phyloP scores from a whole-genome alignment of 2,888 invertebrate species.

The Lepidocyrtoides sp. region DNA sequence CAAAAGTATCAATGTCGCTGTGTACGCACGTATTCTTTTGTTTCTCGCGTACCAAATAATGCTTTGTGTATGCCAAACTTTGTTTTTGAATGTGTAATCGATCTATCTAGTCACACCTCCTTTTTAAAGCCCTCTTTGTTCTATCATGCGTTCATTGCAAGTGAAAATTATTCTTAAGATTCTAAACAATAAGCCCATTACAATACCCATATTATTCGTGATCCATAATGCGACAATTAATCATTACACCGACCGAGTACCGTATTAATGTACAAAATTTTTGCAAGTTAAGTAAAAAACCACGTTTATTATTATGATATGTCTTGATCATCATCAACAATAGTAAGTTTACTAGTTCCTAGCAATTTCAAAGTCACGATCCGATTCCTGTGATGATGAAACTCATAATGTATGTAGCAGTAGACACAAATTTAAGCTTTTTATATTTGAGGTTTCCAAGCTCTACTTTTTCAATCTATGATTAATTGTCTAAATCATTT shows the following conservation, averaged over 20 bases:
- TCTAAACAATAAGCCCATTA: conserved; percentile 44
- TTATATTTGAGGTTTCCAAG: not conserved
- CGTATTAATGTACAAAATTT: conserved; percentile 22
- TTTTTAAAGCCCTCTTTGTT: conserved; percentile 62
- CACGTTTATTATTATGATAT: not conserved
- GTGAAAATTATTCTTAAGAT: conserved; percentile 18
- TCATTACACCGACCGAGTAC: not conserved
- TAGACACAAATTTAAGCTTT: no score
- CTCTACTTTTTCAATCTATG: not conserved
- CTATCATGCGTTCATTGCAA: conserved; percentile 55
- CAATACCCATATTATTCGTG: conserved; percentile 57
- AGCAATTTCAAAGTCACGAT: conserved; percentile 43
- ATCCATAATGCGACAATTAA: not conserved
- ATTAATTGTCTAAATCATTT: conserved; percentile 53
- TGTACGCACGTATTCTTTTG: not conserved
- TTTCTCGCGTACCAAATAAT: not conserved
- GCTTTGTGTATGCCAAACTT: conserved; percentile 10
- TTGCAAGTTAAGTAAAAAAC: not conserved
- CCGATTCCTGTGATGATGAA: conserved; percentile 13
- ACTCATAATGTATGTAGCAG: no score
- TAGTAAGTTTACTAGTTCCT: not conserved
- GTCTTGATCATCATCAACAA: not conserved
- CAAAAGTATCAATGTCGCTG: not conserved
- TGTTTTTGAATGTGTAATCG: conserved; percentile 22
- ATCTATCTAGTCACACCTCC: conserved; percentile 65